Evolutionary conservation across 2,113 vertebrate species (phyloP).

Genomic region (Nanorana parkeri): DNA sequence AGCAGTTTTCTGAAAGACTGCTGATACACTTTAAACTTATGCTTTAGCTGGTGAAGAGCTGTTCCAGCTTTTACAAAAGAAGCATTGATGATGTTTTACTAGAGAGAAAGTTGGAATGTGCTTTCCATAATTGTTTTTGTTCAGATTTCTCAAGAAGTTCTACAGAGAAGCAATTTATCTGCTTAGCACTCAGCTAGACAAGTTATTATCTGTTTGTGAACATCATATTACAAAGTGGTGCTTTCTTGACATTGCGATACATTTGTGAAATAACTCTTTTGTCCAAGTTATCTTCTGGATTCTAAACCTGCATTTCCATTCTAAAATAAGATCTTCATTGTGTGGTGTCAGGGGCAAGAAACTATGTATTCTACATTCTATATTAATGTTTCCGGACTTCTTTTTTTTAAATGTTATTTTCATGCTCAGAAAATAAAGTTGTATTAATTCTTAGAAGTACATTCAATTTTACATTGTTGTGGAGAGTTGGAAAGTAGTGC

Average conservation of each 20-base stretch:
- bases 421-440: not conserved
- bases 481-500: too few relatives aligned
- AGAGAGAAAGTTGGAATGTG: not conserved
- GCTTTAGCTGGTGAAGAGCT: too few relatives aligned
- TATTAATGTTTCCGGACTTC: not conserved
- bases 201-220: slow-evolving; percentile 33
- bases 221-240: slow-evolving; percentile 19
- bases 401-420: not conserved
- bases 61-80: not conserved
- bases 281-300: slow-evolving; percentile 5
- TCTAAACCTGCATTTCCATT: not conserved
- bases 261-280: slow-evolving; percentile 24
- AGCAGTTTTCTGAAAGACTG: too few relatives aligned
- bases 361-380: not conserved
- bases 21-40: too few relatives aligned
- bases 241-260: not conserved
- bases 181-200: slow-evolving; percentile 30
- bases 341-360: not conserved
- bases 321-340: not conserved
- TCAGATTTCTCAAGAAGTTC: slow-evolving; percentile 7
- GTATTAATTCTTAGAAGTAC: not conserved
- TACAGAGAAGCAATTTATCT: slow-evolving; percentile 14
- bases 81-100: not conserved
- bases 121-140: not conserved
- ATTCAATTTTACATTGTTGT: too few relatives aligned